phyloP scores from a whole-genome alignment of 2,797 vertebrate genomes.

The Chaenodraco wilsoni region DNA sequence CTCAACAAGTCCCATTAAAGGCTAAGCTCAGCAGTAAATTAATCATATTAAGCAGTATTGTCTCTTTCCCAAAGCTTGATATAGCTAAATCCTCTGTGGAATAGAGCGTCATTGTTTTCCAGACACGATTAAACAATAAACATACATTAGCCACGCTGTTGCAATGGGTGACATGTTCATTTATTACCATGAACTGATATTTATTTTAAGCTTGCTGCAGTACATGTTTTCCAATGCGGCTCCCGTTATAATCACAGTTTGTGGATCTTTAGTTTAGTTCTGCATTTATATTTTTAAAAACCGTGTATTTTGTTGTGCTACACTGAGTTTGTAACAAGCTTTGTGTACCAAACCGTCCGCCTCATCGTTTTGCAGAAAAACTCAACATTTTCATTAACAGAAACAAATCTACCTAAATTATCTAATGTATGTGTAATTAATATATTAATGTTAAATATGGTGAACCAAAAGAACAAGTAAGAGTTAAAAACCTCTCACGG shows the following conservation, averaged over 20 bases:
- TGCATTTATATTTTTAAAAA: background rate
- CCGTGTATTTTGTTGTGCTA: background rate
- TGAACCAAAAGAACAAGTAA: slow-evolving; percentile 42
- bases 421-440: background rate
- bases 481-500: slow-evolving; percentile 54
- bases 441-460: slow-evolving; percentile 18
- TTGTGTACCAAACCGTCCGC: background rate
- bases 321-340: background rate
- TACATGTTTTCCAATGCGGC: too few relatives aligned
- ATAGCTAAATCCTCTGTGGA: background rate
- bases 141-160: too few relatives aligned
- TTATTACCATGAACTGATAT: too few relatives aligned
- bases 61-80: background rate
- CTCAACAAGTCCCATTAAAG: slow-evolving; percentile 10
- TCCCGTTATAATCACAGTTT: background rate
- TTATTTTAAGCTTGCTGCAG: too few relatives aligned
- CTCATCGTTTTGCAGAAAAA: background rate
- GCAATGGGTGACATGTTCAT: too few relatives aligned
- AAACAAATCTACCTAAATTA: slow-evolving; percentile 33
- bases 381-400: slow-evolving; percentile 9
- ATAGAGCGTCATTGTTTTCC: background rate
- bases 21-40: background rate
- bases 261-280: background rate
- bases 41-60: background rate
- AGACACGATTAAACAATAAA: too few relatives aligned